Evolutionary conservation across 2,113 vertebrate species (phyloP), one percentile per base, ranked within the genome.

Genomic region (Gnathonemus echidnorhynchus): DNA sequence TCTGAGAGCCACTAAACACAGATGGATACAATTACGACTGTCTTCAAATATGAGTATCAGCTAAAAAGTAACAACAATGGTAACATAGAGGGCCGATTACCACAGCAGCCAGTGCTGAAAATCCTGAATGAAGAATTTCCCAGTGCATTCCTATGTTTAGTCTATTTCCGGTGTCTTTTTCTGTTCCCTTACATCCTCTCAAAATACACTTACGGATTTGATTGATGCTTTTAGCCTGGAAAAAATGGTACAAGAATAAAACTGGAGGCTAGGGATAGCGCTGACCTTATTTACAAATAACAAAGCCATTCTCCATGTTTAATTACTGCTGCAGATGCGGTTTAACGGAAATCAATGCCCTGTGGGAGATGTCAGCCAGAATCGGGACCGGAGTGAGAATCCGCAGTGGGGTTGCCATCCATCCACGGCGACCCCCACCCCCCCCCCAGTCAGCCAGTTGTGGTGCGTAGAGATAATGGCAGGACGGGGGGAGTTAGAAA

Each of bases 281-380:
- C 46, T 15, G 50, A 35, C 86, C 86, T 87, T 49, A 87, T 87
- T 87, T 87, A 87, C 86, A 87, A 87, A 87, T 53, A 87, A 48
- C 86, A 87, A 87, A 17, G 27, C 50, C 21, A 53, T 84, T 46
- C 89, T 31, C 35, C 35, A 13, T 24, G 80, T 58, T 84, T 85
- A 89, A 89, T 89, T 53, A 85, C 50, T 50, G 31, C 31, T 4
- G 19, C 39, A 56, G 89, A 27, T 80, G 31, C 6, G 74, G 45
- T 8, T 9, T 53, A 84, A 42, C 49, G 74, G 74, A 83, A 89
- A 89, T 89, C 89, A 35, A 89, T 84, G 17, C 21, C 48, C 45
- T 27, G 88, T 24, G 48, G 66, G 45, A 50, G 88, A 52, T 8
- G 48, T 80, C 88, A 89, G 66, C 27, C 66, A 49, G 66, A 89